A percentile compares a stretch with the other conserved stretches of the same genome.
Evolutionary conservation across 1,140 invertebrate genomes (phyloP).

Genomic region (Xylocopa sonorina): DNA sequence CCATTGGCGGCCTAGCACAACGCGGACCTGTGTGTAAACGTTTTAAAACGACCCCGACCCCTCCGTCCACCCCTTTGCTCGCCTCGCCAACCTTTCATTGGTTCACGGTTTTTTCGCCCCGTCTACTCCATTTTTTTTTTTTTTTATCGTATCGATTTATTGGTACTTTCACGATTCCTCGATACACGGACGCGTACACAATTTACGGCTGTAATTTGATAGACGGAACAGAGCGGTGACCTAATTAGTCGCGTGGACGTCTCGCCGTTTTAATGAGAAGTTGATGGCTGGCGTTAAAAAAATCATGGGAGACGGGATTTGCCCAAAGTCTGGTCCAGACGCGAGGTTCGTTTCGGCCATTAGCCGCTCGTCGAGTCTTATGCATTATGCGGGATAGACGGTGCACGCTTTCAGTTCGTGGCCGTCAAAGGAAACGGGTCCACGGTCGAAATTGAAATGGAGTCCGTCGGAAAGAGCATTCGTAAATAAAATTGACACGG

Average conservation of each 20-base stretch:
- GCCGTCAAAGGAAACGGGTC: slow-evolving; percentile 44
- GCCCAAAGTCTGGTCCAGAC: not conserved
- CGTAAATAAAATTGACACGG: slow-evolving; percentile 71
- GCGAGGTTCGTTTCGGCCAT: slow-evolving; percentile 51
- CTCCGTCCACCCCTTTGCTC: no score
- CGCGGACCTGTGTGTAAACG: not conserved
- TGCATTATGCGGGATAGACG: slow-evolving; percentile 45
- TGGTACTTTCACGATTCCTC: not conserved
- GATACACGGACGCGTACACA: not conserved
- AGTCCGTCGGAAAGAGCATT: slow-evolving; percentile 68
- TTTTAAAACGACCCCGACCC: slow-evolving; percentile 1
- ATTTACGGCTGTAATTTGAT: not conserved
- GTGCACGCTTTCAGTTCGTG: slow-evolving; percentile 25
- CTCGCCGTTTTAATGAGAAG: not conserved
- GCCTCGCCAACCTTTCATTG: not conserved
- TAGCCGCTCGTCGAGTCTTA: slow-evolving; percentile 46
- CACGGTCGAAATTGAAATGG: slow-evolving; percentile 64
- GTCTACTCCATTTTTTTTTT: no score
- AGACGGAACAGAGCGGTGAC: not conserved
- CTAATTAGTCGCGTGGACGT: not conserved
- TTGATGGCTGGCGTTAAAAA: not conserved
- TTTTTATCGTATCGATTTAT: not conserved
- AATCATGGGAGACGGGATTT: not conserved
- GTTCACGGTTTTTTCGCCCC: not conserved
- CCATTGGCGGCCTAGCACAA: not conserved